These are phyloP conservation scores for Tetrao urogallus DNA, from an alignment of 2,113 vertebrate species.

Conservation along the genomic window DNA sequence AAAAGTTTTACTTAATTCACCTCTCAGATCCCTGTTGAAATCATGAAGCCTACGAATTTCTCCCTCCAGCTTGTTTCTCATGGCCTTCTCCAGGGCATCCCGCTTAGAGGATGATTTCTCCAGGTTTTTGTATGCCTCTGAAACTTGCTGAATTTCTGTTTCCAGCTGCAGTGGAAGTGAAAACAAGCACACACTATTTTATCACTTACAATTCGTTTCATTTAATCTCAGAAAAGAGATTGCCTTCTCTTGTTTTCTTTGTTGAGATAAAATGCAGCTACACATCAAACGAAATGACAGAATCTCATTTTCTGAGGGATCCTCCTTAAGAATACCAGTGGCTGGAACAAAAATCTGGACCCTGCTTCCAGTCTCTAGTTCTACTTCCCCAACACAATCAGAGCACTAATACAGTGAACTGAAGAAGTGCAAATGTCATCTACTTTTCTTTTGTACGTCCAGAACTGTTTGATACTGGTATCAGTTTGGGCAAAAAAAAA, in stretches of 20 bases:
- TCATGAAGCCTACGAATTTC: slow-evolving; percentile 96
- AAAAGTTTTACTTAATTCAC: slow-evolving; percentile 74
- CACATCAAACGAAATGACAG: neutral
- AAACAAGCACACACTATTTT: slow-evolving; percentile 21
- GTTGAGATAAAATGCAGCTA: neutral
- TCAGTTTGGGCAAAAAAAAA: neutral
- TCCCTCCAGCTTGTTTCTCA: slow-evolving; percentile 97
- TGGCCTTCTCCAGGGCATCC: slow-evolving; percentile 95
- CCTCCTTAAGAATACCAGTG: neutral
- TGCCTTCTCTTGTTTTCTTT: neutral
- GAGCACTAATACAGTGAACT: neutral
- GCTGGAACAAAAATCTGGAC: neutral
- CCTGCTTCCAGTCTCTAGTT: neutral
- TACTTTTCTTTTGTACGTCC: neutral
- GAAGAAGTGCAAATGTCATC: neutral
- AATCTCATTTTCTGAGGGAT: neutral
- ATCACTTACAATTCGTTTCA: neutral
- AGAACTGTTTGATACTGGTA: neutral
- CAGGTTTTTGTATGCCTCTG: slow-evolving; percentile 96
- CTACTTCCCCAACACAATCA: neutral
- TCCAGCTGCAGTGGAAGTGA: slow-evolving; percentile 84
- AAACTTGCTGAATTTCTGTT: slow-evolving; percentile 96
- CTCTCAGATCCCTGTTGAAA: slow-evolving; percentile 97
- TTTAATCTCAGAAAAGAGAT: neutral
- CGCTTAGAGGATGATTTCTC: slow-evolving; percentile 96